Percentiles rank a stretch among this genome's conserved stretches.
Conservation (phyloP, 2,888 invertebrate species). For the Iselma pallidipennis region DNA sequence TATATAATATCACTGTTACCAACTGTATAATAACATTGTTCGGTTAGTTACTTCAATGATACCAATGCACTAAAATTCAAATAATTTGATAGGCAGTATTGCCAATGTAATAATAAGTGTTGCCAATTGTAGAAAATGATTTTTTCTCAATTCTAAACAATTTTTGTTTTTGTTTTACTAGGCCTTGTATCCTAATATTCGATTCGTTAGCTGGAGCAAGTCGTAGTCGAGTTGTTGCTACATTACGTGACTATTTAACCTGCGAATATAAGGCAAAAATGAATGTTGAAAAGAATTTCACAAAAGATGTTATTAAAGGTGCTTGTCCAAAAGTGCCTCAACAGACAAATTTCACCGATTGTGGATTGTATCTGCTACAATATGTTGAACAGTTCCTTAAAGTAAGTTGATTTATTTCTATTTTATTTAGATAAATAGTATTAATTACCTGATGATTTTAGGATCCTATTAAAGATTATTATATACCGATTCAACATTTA, state of each 20-base stretch:
- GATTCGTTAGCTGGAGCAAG: conserved; percentile 88
- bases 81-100: neutral
- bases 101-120: neutral
- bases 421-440: neutral
- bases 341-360: conserved; percentile 96
- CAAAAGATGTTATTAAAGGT: conserved; percentile 84
- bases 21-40: neutral
- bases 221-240: conserved; percentile 83
- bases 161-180: conserved; percentile 57
- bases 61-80: neutral
- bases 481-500: conserved; percentile 80
- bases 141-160: no score
- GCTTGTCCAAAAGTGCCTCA: conserved; percentile 93
- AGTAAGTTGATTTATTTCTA: conserved; percentile 56
- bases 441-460: conserved; percentile 46
- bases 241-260: conserved; percentile 87
- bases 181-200: conserved; percentile 93
- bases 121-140: conserved; percentile 6
- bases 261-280: conserved; percentile 82
- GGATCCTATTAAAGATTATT: conserved; percentile 82
- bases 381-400: conserved; percentile 96
- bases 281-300: conserved; percentile 67
- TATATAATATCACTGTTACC: neutral
- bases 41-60: no score
- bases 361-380: conserved; percentile 93